phyloP scores from a whole-genome alignment of 2,113 vertebrate species.

The Sceloporus tristichus region DNA sequence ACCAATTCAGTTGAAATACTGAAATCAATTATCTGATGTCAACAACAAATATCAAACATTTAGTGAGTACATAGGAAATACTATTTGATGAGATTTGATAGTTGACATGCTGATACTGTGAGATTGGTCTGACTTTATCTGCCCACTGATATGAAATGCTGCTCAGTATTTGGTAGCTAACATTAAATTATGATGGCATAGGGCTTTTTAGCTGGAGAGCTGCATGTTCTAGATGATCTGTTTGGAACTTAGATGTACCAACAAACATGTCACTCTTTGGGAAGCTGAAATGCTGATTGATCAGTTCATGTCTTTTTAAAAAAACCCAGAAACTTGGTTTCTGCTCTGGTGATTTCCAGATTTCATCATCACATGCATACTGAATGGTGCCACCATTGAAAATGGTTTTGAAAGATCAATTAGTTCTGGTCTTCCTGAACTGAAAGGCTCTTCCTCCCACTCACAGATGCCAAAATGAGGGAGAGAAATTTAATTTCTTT shows the following conservation, averaged over 20 bases:
- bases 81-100: neutral
- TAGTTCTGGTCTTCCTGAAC: neutral
- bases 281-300: neutral
- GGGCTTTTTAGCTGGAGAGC: neutral
- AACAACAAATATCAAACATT: neutral
- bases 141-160: neutral
- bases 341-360: neutral
- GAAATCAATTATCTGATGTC: neutral
- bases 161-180: neutral
- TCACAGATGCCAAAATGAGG: neutral
- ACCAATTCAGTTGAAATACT: neutral
- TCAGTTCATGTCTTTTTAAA: too few relatives aligned
- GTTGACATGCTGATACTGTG: neutral
- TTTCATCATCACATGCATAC: neutral
- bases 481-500: neutral
- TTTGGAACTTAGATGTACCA: neutral
- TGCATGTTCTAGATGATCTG: neutral
- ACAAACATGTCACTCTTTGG: neutral
- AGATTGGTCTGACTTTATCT: neutral
- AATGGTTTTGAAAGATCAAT: neutral
- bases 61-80: neutral
- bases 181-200: neutral
- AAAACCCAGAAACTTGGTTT: neutral
- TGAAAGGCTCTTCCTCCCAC: neutral
- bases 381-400: neutral